phyloP scores from a whole-genome alignment of 1,140 invertebrate genomes.

The Philopotamus ludificatus region DNA sequence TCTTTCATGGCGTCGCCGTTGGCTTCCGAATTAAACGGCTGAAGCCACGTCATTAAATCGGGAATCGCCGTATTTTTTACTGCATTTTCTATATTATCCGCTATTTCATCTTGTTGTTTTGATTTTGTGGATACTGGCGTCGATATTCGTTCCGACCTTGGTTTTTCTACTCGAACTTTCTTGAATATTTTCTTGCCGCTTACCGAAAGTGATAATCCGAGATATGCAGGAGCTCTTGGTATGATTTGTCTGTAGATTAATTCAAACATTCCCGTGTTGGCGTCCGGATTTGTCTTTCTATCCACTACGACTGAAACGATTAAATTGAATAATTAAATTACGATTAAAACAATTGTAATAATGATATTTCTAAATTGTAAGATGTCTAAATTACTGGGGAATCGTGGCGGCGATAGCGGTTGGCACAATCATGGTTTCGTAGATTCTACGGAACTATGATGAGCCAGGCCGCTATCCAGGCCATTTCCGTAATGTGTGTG shows the following conservation, averaged over 20 bases:
- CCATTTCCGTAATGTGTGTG: too few relatives aligned
- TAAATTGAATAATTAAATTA: slow-evolving; percentile 24
- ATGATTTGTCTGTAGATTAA: slow-evolving; percentile 71
- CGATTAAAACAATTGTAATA: too few relatives aligned
- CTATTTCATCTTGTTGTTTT: slow-evolving; percentile 30
- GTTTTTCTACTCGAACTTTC: slow-evolving; percentile 45
- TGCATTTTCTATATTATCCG: background rate
- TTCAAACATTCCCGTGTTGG: slow-evolving; percentile 85
- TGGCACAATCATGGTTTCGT: too few relatives aligned
- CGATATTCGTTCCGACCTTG: slow-evolving; percentile 31
- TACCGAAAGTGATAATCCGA: slow-evolving; percentile 74
- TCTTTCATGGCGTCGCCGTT: slow-evolving; percentile 13
- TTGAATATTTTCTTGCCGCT: slow-evolving; percentile 63
- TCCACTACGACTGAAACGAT: slow-evolving; percentile 85
- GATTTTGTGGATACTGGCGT: slow-evolving; percentile 43
- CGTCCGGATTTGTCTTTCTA: slow-evolving; percentile 69
- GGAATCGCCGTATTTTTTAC: slow-evolving; percentile 44
- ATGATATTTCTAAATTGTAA: too few relatives aligned
- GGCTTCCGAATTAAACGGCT: slow-evolving; percentile 5
- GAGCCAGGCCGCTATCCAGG: too few relatives aligned
- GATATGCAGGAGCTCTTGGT: slow-evolving; percentile 78
- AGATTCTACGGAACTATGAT: too few relatives aligned
- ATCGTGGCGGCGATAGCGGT: slow-evolving; percentile 6
- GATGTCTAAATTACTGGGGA: too few relatives aligned
- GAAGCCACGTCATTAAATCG: slow-evolving; percentile 44